phyloP scores from a whole-genome alignment of 1,140 invertebrate species.

The Drosophila pruinosa region DNA sequence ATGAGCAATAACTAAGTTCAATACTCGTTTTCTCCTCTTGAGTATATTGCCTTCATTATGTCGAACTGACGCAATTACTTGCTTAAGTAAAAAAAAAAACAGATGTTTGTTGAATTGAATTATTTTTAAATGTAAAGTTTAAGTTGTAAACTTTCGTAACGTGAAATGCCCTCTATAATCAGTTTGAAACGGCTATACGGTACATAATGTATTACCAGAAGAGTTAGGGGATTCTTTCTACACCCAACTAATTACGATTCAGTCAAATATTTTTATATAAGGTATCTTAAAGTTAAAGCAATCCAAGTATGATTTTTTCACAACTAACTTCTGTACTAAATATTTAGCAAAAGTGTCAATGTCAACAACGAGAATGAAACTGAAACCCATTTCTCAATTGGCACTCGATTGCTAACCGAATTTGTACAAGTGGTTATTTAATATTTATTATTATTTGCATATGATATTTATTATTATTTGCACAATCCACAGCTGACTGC shows the following conservation, averaged over 20 bases:
- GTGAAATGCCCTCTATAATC: background rate
- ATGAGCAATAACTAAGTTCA: background rate
- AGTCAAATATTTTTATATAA: no score
- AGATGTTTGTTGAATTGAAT: background rate
- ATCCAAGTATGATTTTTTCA: no score
- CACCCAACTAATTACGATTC: background rate
- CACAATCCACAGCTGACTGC: constrained; percentile 87
- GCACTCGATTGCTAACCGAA: constrained; percentile 10
- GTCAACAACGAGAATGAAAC: background rate
- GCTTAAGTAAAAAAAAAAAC: constrained; percentile 3
- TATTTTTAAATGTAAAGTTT: background rate
- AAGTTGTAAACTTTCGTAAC: background rate
- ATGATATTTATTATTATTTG: no score
- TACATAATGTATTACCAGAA: no score
- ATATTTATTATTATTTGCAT: constrained; percentile 1
- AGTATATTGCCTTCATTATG: constrained; percentile 2
- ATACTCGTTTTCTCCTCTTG: background rate
- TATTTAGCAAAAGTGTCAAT: no score
- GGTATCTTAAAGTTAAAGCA: no score
- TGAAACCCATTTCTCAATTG: constrained; percentile 1
- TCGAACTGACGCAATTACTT: constrained; percentile 12
- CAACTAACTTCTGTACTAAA: no score
- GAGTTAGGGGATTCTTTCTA: no score
- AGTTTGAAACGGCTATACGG: no score
- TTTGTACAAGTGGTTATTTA: background rate